Base-by-base conservation (phyloP, 2,797 vertebrate species). In the Enteromius thamalakanensis region DNA sequence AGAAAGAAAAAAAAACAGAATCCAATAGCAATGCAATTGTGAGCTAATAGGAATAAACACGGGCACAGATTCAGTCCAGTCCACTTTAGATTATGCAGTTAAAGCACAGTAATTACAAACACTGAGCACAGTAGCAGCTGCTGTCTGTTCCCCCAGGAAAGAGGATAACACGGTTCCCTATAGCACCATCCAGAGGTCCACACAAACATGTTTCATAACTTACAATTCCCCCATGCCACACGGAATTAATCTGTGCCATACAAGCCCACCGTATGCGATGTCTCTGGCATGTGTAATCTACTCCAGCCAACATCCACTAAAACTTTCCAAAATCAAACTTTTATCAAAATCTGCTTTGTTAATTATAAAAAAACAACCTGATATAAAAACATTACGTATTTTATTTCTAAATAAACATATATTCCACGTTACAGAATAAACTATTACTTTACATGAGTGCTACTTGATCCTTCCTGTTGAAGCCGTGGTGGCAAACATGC, bases 91-190 rank as follows among this genome's bases (percentile, higher is more conserved):
- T 88, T 88, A 83, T 67, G 65, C 80, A 81, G 78, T 78, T 85
- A 80, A 83, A 86, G 42, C 72, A 55, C 53, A 87, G 87, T 85
- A 87, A 88, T 88, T 88, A 85, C 85, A 88, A 81, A 79, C 62
- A 85, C 51, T 62, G 47, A 60, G 42, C 29, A 78, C 26, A 65
- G 60, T 79, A 76, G 75, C 82, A 84, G 70, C 76, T 82, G 75
- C 55, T 60, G 75, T 51, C 40, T 72, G 40, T 77, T 71, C 86
- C 82, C 84, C 71, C 70, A 81, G 76, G 76, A 84, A 58, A 45
- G 34, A 81, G 49, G 37, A 75, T 81, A 76, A 81, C 53, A 65
- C 8, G 17, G 37, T 70, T 81, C 53, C 12, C 34, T 29, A 70
- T 68, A 69, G 76, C 78, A 84, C 74, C 83, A 88, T 78, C 80